A percentile compares a stretch with the other conserved stretches of the same genome.
These are phyloP conservation scores for Geodia barretti DNA, from an alignment of 37 sponge, comb jelly and placozoan species.

Conservation along the genomic window DNA sequence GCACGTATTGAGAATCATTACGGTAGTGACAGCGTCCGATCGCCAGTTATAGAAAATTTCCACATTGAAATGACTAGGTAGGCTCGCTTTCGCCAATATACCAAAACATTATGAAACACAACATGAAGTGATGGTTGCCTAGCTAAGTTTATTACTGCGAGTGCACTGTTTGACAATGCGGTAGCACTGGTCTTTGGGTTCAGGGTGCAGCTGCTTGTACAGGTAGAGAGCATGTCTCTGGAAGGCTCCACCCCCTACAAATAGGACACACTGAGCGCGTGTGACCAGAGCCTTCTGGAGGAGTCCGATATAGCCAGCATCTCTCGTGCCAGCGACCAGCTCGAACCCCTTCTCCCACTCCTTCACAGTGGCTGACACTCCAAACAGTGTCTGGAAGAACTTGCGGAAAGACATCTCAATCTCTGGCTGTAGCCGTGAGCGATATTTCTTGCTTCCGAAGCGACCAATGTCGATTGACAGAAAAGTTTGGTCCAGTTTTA, in stretches of 20 bases:
- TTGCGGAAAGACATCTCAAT: background rate
- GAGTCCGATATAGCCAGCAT: constrained; percentile 46
- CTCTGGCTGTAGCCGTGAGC: background rate
- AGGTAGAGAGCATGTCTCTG: constrained; percentile 42
- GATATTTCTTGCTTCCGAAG: constrained; percentile 31
- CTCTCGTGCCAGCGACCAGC: background rate
- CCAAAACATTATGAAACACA: no score
- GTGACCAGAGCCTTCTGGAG: constrained; percentile 38
- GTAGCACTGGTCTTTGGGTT: constrained; percentile 2
- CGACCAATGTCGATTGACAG: constrained; percentile 32
- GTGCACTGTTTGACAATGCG: constrained; percentile 27
- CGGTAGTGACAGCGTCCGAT: no score
- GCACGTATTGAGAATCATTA: no score
- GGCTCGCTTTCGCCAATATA: no score
- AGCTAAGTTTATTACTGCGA: constrained; percentile 11
- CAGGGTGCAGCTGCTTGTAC: constrained; percentile 22
- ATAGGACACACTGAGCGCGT: constrained; percentile 36
- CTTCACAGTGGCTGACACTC: background rate
- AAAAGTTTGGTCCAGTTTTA: background rate
- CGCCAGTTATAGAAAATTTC: no score
- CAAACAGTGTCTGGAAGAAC: constrained; percentile 27
- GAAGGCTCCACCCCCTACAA: constrained; percentile 56
- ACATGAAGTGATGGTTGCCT: background rate
- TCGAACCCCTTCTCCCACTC: constrained; percentile 40
- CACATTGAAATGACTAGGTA: no score